Conservation (phyloP, 2,113 vertebrate genomes). For the Gallinago paraguaiae region DNA sequence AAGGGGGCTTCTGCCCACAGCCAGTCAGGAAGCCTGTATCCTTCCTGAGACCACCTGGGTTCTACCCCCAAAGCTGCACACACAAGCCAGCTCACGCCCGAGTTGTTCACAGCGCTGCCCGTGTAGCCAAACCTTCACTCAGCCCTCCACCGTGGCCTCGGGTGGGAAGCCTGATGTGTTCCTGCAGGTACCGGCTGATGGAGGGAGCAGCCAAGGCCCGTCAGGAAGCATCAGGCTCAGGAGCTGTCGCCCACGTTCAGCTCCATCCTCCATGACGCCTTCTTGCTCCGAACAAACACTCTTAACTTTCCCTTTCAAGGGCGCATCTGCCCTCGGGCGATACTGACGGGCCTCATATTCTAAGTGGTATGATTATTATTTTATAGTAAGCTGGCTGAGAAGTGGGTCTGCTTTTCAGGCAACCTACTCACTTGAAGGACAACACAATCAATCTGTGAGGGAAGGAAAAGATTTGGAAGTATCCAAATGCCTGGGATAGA, state of each 20-base stretch:
- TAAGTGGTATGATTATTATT: conserved; percentile 26
- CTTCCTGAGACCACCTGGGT: neutral
- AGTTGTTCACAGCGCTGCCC: neutral
- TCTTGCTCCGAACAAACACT: neutral
- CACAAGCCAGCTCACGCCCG: too few species aligned
- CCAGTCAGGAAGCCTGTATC: too few species aligned
- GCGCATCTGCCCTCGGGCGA: neutral
- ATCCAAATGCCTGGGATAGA: neutral
- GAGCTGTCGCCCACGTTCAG: neutral
- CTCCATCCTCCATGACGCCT: neutral
- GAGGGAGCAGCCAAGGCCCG: neutral
- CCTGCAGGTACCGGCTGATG: neutral
- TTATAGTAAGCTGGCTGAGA: neutral
- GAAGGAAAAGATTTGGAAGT: neutral
- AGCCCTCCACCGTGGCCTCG: neutral
- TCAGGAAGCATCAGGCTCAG: conserved; percentile 19
- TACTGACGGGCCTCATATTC: neutral
- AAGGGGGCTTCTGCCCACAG: neutral
- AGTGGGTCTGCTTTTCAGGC: neutral
- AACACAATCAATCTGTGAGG: neutral
- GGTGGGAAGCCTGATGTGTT: neutral
- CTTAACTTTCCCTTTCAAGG: neutral
- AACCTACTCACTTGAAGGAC: neutral
- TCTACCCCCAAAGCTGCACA: neutral
- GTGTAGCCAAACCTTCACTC: rapidly evolving